Percentiles rank a stretch among this genome's conserved stretches.
These are phyloP conservation scores for Pollenia griseotomentosa DNA, from an alignment of 2,888 invertebrate genomes.

Conservation along the genomic window DNA sequence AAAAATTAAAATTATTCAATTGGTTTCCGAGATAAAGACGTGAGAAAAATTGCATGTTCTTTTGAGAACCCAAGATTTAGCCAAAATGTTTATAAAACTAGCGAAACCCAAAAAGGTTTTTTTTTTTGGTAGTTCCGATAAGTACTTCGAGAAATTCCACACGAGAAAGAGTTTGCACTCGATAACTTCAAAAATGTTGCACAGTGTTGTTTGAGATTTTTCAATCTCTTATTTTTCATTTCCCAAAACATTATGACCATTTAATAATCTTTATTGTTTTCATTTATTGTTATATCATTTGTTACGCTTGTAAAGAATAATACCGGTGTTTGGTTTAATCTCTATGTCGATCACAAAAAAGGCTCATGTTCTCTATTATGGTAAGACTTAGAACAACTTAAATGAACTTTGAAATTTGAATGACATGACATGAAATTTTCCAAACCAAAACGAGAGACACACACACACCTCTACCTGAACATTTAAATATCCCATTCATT, in stretches of 20 bases:
- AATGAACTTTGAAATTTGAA: slow-evolving; percentile 40
- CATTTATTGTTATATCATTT: neutral
- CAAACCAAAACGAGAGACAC: neutral
- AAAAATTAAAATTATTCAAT: no score
- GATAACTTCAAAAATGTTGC: no score
- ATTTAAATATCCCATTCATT: slow-evolving; percentile 42
- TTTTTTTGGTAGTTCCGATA: no score
- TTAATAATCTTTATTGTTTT: slow-evolving; percentile 19
- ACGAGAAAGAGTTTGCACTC: no score
- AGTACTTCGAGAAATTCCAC: no score
- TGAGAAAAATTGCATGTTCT: no score
- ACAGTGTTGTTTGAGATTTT: no score
- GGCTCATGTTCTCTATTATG: neutral
- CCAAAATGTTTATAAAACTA: no score
- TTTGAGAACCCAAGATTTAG: no score
- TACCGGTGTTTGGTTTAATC: slow-evolving; percentile 35
- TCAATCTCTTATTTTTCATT: neutral
- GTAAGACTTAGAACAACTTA: slow-evolving; percentile 33
- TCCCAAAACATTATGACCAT: slow-evolving; percentile 17
- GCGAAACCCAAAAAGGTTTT: no score
- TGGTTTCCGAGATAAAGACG: no score
- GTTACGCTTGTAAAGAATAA: neutral
- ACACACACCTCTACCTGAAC: slow-evolving; percentile 11
- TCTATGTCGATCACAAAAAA: slow-evolving; percentile 28
- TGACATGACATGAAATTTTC: slow-evolving; percentile 32